Conservation (phyloP, 2,113 vertebrate species). For the Cochlearius cochlearius region DNA sequence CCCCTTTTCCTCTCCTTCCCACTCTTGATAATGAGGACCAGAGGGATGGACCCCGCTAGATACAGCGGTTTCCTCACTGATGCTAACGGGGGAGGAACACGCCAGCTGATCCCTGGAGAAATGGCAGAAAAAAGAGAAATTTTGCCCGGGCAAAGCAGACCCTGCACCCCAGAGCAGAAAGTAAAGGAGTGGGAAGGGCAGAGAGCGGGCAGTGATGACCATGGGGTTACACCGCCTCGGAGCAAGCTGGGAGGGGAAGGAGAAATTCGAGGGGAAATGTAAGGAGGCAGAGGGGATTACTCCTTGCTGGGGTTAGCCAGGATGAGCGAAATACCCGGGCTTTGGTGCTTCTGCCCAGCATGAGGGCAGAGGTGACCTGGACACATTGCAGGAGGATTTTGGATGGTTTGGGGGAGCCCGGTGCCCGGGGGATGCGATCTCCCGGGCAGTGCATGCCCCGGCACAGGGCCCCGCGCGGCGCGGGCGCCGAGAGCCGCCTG, state of each 20-base stretch:
- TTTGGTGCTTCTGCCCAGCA: fast-evolving
- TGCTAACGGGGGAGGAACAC: not conserved
- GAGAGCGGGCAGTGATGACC: not conserved
- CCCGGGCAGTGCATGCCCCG: fast-evolving
- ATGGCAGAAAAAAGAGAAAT: not conserved
- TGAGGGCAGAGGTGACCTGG: not conserved
- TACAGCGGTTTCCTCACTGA: not conserved
- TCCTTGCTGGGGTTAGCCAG: not conserved
- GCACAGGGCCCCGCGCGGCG: fast-evolving
- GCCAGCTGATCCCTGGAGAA: not conserved
- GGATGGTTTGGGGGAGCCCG: not conserved
- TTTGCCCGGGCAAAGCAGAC: not conserved
- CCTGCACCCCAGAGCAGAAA: not conserved
- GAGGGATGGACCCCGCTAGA: not conserved
- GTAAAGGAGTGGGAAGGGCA: not conserved
- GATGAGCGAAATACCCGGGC: fast-evolving
- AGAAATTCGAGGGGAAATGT: not conserved
- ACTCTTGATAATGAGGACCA: not conserved
- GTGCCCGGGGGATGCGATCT: fast-evolving
- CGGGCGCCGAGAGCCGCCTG: not conserved
- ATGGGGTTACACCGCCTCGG: fast-evolving
- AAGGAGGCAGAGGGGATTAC: not conserved
- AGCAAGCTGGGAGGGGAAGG: not conserved
- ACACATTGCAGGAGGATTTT: fast-evolving
- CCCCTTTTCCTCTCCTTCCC: not conserved